phyloP scores from a whole-genome alignment of 2,113 vertebrate genomes.

The Gnathonemus echidnorhynchus region DNA sequence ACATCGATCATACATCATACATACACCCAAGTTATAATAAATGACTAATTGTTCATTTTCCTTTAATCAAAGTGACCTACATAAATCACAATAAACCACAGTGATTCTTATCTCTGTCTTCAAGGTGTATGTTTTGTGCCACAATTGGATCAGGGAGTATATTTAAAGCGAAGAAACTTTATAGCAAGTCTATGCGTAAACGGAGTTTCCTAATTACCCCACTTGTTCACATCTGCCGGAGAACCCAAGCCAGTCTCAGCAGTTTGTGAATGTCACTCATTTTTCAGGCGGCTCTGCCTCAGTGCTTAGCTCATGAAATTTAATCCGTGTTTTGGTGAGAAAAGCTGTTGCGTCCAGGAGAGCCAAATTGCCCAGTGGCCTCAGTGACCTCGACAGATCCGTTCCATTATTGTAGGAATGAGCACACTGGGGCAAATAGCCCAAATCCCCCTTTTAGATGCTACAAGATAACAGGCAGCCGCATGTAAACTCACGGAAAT shows the following conservation, averaged over 20 bases:
- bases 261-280: neutral
- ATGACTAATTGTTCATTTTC: neutral
- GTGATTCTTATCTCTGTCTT: neutral
- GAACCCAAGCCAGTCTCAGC: neutral
- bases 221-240: neutral
- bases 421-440: slow-evolving; percentile 7
- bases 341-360: slow-evolving; percentile 4
- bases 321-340: slow-evolving; percentile 10
- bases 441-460: slow-evolving; percentile 5
- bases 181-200: neutral
- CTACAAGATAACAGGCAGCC: neutral
- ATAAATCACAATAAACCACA: neutral
- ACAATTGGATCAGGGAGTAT: neutral
- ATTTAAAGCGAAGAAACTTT: neutral
- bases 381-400: slow-evolving; percentile 1
- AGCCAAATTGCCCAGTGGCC: slow-evolving; percentile 15
- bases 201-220: neutral
- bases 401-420: slow-evolving; percentile 9
- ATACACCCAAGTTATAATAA: neutral
- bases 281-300: neutral
- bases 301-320: slow-evolving; percentile 5
- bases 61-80: neutral
- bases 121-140: neutral
- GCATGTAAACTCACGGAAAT: slow-evolving; percentile 12
- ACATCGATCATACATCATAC: neutral